Base-by-base conservation (phyloP, 2,113 vertebrate genomes). In the Aspiorhynchus laticeps region DNA sequence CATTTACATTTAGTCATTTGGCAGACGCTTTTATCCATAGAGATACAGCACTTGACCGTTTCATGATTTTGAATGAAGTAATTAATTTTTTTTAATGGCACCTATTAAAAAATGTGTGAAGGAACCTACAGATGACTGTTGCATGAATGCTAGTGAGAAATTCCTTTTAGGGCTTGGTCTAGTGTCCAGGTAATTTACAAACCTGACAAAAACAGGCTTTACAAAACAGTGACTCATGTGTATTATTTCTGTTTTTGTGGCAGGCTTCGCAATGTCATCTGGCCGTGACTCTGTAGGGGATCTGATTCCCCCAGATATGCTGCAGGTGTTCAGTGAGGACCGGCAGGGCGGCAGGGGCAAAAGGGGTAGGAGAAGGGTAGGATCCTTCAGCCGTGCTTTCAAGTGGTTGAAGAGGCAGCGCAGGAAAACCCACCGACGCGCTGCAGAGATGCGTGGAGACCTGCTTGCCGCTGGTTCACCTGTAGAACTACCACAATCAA, bases 251-350 rank as follows among this genome's bases (percentile, higher is more conserved):
- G 51, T 51, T 77, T n/a, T 53, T 81, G 43, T 80, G 76, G 12
- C 83, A 94, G 91, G 88, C 74, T 90, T 78, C 43, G 7, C 69
- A 78, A 95, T 94, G 94, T 95, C 94, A 86, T 84, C 84, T 28
- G 94, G 93, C 91, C 93, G 92, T 43, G 95, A 95, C 86, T 94
- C 94, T 0, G 91, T 92, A 6, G 95, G 95, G 84, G 94, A 95
- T 7, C 89, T 92, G 90, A 91, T 96, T 87, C 96, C 96, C 93
- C 95, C 93, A 91, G 95, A 96, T 51, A 91, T 96, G 85, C 95
- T 95, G 10, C 92, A 96, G 88, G 91, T 96, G 51, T 93, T 95
- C 86, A 92, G 92, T 78, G 90, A 94, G 51, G 94, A 94, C 65
- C 92, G 92, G 63, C 92, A 92, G 85, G 79, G 86, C 82, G 95